Evolutionary conservation across 2,888 invertebrate genomes (phyloP).

Genomic region (Ceramica pisi): DNA sequence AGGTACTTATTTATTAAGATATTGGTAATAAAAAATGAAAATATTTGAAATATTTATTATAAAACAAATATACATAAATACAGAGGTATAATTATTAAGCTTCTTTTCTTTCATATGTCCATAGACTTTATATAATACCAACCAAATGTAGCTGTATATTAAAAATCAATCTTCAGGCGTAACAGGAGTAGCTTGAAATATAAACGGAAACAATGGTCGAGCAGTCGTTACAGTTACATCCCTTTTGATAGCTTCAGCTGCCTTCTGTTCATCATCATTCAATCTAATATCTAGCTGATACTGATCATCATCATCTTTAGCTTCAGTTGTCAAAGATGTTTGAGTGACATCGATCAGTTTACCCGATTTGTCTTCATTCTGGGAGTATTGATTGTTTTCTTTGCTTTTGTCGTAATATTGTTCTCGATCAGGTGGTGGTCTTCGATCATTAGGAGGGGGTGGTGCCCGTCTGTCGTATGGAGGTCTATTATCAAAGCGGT

Average conservation of each 20-base stretch:
- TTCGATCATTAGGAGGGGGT: conserved; percentile 8
- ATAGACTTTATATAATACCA: neutral
- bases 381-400: conserved; percentile 15
- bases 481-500: conserved; percentile 17
- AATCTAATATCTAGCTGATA: conserved; percentile 59
- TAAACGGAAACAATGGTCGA: conserved; percentile 33
- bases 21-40: conserved; percentile 8
- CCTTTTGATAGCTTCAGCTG: conserved; percentile 13
- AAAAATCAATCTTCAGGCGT: conserved; percentile 65
- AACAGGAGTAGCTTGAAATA: conserved; percentile 71
- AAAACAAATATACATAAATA: neutral
- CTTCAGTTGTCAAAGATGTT: conserved; percentile 30
- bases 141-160: neutral
- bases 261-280: conserved; percentile 27
- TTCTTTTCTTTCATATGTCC: conserved; percentile 13
- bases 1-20: neutral
- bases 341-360: conserved; percentile 16
- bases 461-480: conserved; percentile 21
- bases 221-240: conserved; percentile 6
- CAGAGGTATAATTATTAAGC: neutral
- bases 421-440: conserved; percentile 11
- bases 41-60: conserved; percentile 13
- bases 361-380: conserved; percentile 10
- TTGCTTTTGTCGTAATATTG: conserved; percentile 14
- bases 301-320: conserved; percentile 27